These are phyloP conservation scores for Tiphia femorata DNA, from an alignment of 2,888 invertebrate species.

Conservation along the genomic window DNA sequence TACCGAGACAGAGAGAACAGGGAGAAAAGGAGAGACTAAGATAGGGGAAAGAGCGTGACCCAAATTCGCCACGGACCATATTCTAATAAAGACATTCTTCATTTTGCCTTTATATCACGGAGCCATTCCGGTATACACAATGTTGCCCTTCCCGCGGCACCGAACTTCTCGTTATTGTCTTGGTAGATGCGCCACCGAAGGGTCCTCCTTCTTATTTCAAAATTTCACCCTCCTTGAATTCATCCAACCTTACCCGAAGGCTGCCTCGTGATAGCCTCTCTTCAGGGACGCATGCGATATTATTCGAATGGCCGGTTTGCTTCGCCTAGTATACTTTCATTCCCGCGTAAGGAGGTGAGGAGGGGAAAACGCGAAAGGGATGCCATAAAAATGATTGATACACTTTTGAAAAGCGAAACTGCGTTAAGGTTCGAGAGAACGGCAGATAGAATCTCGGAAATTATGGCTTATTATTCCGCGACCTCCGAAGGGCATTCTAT, in stretches of 20 bases:
- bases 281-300: slow-evolving; percentile 4
- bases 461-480: too few species aligned
- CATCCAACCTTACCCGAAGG: too few species aligned
- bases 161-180: slow-evolving; percentile 23
- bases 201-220: slow-evolving; percentile 7
- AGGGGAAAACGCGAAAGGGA: too few species aligned
- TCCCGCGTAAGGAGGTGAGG: too few species aligned
- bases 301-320: too few species aligned
- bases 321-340: too few species aligned
- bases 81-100: slow-evolving; percentile 67
- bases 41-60: slow-evolving; percentile 40
- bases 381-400: background rate
- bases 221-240: slow-evolving; percentile 14
- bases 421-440: too few species aligned
- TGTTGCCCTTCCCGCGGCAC: slow-evolving; percentile 22
- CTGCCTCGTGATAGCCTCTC: slow-evolving; percentile 15
- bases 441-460: too few species aligned
- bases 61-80: slow-evolving; percentile 55
- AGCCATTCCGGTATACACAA: slow-evolving; percentile 16
- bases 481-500: too few species aligned
- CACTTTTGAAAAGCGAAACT: too few species aligned
- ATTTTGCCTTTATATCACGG: slow-evolving; percentile 54
- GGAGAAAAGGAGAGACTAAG: background rate
- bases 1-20: slow-evolving; percentile 5
- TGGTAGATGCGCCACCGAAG: slow-evolving; percentile 14